These are phyloP conservation scores for Xyrichtys novacula DNA, from an alignment of 2,797 vertebrate species.

Conservation along the genomic window DNA sequence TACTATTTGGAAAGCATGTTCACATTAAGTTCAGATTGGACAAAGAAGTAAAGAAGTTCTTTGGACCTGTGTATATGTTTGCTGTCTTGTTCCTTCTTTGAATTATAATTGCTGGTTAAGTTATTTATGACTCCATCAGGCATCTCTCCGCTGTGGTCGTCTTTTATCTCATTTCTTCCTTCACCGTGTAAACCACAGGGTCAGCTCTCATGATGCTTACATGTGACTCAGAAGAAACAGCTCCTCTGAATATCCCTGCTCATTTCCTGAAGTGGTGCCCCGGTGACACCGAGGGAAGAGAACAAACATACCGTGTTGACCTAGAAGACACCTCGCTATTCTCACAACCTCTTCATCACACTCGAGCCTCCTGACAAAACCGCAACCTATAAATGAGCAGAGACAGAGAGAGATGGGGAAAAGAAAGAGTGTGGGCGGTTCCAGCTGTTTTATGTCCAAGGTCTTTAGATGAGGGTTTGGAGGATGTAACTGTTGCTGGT, in stretches of 20 bases:
- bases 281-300: constrained; percentile 28
- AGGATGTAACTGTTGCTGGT: constrained; percentile 27
- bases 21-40: too few relatives aligned
- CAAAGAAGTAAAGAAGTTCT: too few relatives aligned
- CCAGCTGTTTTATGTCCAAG: constrained; percentile 12
- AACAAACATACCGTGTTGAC: constrained; percentile 45
- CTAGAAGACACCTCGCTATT: constrained; percentile 47
- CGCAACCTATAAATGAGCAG: constrained; percentile 1
- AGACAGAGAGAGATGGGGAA: neutral
- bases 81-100: neutral
- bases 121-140: constrained; percentile 22
- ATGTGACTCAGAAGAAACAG: constrained; percentile 27
- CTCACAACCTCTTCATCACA: constrained; percentile 54
- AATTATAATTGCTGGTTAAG: neutral
- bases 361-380: constrained; percentile 42
- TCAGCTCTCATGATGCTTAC: constrained; percentile 46
- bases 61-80: neutral
- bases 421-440: constrained; percentile 19
- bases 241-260: constrained; percentile 47
- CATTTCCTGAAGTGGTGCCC: constrained; percentile 63
- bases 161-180: constrained; percentile 49
- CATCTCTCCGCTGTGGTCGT: constrained; percentile 9
- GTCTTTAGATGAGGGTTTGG: constrained; percentile 20
- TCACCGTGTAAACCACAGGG: constrained; percentile 40
- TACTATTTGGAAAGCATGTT: too few relatives aligned